These are phyloP conservation scores for Pogonophryne albipinna DNA, from an alignment of 2,797 vertebrate species.

Conservation along the genomic window DNA sequence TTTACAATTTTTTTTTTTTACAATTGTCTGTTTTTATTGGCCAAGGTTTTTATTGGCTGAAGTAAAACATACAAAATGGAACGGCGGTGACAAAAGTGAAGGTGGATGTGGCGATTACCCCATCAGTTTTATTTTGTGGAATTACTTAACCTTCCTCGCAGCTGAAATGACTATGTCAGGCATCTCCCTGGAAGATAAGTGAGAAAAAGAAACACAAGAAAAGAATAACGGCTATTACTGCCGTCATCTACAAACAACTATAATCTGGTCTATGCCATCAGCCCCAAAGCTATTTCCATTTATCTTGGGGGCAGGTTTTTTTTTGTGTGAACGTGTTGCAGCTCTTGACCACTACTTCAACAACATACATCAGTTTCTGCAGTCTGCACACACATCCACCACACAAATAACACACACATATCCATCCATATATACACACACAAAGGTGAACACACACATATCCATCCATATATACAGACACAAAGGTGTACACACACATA, in stretches of 20 bases:
- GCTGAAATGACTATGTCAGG: slow-evolving; percentile 66
- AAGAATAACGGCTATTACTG: slow-evolving; percentile 69
- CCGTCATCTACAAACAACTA: slow-evolving; percentile 72
- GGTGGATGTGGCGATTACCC: slow-evolving; percentile 42
- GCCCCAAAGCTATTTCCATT: slow-evolving; percentile 70
- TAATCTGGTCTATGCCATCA: slow-evolving; percentile 70
- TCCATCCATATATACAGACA: too few relatives aligned
- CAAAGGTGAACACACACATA: background rate
- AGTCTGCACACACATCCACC: slow-evolving; percentile 45
- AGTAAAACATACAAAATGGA: slow-evolving; percentile 50
- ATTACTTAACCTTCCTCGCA: slow-evolving; percentile 67
- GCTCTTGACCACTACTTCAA: slow-evolving; percentile 68
- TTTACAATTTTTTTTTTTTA: too few relatives aligned
- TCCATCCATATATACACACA: background rate
- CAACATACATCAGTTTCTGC: slow-evolving; percentile 66
- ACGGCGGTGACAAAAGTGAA: slow-evolving; percentile 37
- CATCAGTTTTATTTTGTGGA: slow-evolving; percentile 68
- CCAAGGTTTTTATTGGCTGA: background rate
- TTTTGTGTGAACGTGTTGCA: slow-evolving; percentile 35
- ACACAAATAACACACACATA: slow-evolving; percentile 40
- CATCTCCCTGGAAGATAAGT: slow-evolving; percentile 58
- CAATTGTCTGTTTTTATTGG: too few relatives aligned
- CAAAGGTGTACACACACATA: too few relatives aligned
- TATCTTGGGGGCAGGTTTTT: slow-evolving; percentile 45
- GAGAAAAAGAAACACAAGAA: slow-evolving; percentile 59